Evolutionary conservation across 2,797 vertebrate species (phyloP).

Genomic region (Eulemur albifrons): DNA sequence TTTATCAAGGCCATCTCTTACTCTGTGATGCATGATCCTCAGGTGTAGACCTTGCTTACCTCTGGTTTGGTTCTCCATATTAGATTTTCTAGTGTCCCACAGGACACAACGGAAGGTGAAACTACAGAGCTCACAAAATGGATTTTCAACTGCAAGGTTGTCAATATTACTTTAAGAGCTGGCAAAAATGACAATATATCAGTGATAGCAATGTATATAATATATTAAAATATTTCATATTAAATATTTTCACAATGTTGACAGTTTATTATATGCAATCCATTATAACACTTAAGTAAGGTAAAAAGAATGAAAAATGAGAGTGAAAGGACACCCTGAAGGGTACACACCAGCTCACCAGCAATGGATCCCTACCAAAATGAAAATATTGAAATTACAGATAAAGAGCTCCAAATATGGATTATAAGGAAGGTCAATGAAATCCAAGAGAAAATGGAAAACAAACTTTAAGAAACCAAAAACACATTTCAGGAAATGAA

Average conservation of each 20-base stretch:
- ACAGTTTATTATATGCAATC: background rate
- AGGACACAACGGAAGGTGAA: background rate
- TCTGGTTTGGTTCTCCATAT: background rate
- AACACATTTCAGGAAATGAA: too few relatives aligned
- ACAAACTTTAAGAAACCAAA: too few relatives aligned
- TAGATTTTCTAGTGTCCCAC: background rate
- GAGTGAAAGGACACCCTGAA: too few relatives aligned
- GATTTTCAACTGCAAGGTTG: background rate
- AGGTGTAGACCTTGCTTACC: background rate
- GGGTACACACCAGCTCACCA: too few relatives aligned
- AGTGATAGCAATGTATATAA: background rate
- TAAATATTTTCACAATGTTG: background rate
- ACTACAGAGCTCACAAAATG: background rate
- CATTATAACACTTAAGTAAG: background rate
- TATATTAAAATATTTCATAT: background rate
- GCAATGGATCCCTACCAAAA: too few relatives aligned
- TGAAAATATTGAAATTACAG: too few relatives aligned
- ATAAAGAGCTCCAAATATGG: too few relatives aligned
- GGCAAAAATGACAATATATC: background rate
- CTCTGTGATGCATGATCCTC: background rate
- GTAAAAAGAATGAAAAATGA: background rate
- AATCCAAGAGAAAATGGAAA: too few relatives aligned
- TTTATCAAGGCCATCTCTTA: background rate
- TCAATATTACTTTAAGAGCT: background rate
- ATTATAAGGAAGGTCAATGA: too few relatives aligned